These are phyloP conservation scores for Aegotheles bennettii DNA, from an alignment of 2,113 vertebrate species.

Conservation along the genomic window DNA sequence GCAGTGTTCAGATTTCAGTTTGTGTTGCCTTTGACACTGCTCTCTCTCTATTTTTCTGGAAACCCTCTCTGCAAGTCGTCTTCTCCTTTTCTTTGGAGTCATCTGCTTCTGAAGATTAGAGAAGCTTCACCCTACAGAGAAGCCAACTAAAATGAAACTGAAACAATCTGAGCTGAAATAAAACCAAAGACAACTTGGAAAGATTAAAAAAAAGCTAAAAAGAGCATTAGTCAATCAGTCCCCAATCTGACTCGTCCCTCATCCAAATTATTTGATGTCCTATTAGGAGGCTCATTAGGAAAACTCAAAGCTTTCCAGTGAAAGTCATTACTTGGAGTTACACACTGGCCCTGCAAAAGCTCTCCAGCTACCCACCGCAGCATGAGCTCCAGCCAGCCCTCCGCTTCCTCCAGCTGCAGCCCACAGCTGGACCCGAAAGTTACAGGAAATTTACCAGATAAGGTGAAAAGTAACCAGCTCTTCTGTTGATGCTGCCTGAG, in stretches of 20 bases:
- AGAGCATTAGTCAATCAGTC: not conserved
- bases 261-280: not conserved
- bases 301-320: not conserved
- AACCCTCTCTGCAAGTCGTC: not conserved
- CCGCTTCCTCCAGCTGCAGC: not conserved
- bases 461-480: fast-evolving
- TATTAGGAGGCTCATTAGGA: slow-evolving; percentile 38
- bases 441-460: fast-evolving
- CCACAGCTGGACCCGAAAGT: not conserved
- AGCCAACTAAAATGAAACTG: not conserved
- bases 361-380: not conserved
- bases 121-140: not conserved
- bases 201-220: not conserved
- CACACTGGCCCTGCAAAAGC: not conserved
- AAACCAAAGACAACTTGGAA: not conserved
- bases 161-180: not conserved
- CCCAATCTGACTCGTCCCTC: slow-evolving; percentile 7
- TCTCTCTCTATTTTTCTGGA: not conserved
- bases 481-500: fast-evolving
- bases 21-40: not conserved
- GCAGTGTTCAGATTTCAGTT: not conserved
- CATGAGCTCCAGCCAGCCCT: not conserved
- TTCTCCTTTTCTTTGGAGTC: not conserved
- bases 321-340: not conserved
- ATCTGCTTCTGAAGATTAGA: not conserved